A percentile compares a stretch with the other conserved stretches of the same genome.
phyloP scores from a whole-genome alignment of 2,113 vertebrate species.

The Todiramphus chloris region DNA sequence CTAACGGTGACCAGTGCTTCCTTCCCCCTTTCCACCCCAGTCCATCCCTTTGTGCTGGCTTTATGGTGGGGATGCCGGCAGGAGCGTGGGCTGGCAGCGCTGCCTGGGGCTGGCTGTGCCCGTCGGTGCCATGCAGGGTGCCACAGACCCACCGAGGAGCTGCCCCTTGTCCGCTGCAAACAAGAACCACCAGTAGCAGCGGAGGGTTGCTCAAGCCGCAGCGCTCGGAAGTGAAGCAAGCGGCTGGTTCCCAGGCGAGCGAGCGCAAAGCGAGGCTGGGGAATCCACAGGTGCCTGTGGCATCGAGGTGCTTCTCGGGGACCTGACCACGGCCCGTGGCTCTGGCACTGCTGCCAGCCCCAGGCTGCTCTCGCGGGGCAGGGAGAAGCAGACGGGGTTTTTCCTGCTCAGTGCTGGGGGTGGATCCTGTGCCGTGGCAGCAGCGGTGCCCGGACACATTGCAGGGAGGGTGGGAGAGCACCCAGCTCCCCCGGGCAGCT shows the following conservation, averaged over 20 bases:
- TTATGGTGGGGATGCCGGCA: accelerated
- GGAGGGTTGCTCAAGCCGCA: neutral
- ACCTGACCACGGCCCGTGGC: accelerated
- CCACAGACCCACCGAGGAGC: neutral
- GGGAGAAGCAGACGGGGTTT: neutral
- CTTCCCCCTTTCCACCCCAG: neutral
- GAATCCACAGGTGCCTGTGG: neutral
- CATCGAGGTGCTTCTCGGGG: neutral
- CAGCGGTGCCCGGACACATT: accelerated
- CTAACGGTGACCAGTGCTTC: accelerated
- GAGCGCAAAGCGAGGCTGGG: neutral
- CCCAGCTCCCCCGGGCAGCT: neutral
- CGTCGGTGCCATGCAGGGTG: neutral
- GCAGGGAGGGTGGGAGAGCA: neutral
- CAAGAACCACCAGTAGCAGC: neutral
- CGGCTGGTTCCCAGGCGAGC: neutral
- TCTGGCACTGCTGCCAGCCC: accelerated
- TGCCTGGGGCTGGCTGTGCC: neutral
- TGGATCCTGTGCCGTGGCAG: neutral
- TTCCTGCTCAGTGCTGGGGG: neutral
- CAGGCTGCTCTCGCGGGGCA: neutral
- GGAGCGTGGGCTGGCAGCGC: neutral
- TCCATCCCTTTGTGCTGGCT: neutral
- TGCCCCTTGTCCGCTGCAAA: neutral
- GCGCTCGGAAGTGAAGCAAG: neutral